Conservation (phyloP, 2,113 vertebrate genomes). For the Cyanoramphus novaezelandiae region DNA sequence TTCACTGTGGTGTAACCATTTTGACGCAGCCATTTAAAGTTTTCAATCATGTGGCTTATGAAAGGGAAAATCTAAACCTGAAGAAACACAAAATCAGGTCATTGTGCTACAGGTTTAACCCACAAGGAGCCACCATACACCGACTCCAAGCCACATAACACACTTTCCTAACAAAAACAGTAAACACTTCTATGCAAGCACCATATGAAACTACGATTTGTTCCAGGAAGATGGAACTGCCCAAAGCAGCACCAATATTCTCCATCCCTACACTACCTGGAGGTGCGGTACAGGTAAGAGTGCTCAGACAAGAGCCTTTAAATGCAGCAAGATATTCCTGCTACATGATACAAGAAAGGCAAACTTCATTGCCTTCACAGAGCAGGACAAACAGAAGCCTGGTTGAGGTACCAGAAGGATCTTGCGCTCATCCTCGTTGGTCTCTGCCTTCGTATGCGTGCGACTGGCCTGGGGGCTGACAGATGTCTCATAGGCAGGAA, state of each 20-base stretch:
- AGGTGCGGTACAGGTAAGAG: background rate
- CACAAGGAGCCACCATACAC: background rate
- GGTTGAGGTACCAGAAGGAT: constrained; percentile 86
- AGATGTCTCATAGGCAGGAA: constrained; percentile 88
- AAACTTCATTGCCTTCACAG: background rate
- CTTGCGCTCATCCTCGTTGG: constrained; percentile 94
- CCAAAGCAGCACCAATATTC: background rate
- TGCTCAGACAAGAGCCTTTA: background rate
- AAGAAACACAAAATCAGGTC: background rate
- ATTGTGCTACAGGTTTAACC: background rate
- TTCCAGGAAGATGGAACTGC: background rate
- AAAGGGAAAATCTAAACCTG: background rate
- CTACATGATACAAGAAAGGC: background rate
- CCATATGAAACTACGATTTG: background rate
- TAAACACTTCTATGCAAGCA: background rate
- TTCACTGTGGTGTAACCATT: background rate
- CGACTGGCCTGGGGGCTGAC: constrained; percentile 91
- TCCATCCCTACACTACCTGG: background rate
- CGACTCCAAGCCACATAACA: background rate
- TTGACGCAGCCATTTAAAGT: background rate
- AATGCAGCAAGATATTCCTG: background rate
- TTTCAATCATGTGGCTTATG: rapidly evolving
- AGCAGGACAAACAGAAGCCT: background rate
- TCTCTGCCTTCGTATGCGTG: constrained; percentile 84
- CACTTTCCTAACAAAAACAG: background rate